Conservation (phyloP, 2,113 vertebrate species). For the Cyphomyrus plagiostoma region DNA sequence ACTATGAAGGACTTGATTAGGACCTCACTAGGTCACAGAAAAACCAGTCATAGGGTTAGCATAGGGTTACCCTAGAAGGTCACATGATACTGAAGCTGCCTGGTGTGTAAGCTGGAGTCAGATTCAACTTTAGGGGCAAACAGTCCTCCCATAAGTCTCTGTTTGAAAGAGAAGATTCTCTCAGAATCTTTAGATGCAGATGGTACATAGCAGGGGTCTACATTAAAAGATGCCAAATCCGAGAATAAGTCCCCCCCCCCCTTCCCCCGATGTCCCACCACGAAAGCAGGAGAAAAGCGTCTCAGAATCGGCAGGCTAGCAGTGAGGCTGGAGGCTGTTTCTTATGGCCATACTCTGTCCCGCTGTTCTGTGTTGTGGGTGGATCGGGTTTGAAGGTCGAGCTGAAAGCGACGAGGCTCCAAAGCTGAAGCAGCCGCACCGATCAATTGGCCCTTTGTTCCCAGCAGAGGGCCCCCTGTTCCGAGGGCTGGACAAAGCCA, state of each 20-base stretch:
- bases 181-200: constrained; percentile 25
- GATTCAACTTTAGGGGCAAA: constrained; percentile 23
- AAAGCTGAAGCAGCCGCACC: constrained; percentile 38
- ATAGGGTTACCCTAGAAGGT: neutral
- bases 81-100: neutral
- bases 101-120: constrained; percentile 27
- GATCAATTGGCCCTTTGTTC: constrained; percentile 69
- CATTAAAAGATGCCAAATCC: constrained; percentile 18
- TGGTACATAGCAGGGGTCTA: constrained; percentile 29
- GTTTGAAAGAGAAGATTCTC: constrained; percentile 33
- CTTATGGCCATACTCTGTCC: neutral
- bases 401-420: constrained; percentile 41
- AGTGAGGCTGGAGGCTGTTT: constrained; percentile 21
- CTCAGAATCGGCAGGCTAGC: constrained; percentile 2
- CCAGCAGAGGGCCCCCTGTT: constrained; percentile 44
- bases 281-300: neutral
- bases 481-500: constrained; percentile 54
- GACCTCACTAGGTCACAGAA: neutral
- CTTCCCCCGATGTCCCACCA: neutral
- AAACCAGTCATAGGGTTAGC: neutral
- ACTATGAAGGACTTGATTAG: neutral
- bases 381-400: constrained; percentile 52
- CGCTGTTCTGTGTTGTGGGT: constrained; percentile 24
- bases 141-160: constrained; percentile 29
- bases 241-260: constrained; percentile 20